phyloP scores from a whole-genome alignment of 2,113 vertebrate species.

The Ceyx cyanopectus region DNA sequence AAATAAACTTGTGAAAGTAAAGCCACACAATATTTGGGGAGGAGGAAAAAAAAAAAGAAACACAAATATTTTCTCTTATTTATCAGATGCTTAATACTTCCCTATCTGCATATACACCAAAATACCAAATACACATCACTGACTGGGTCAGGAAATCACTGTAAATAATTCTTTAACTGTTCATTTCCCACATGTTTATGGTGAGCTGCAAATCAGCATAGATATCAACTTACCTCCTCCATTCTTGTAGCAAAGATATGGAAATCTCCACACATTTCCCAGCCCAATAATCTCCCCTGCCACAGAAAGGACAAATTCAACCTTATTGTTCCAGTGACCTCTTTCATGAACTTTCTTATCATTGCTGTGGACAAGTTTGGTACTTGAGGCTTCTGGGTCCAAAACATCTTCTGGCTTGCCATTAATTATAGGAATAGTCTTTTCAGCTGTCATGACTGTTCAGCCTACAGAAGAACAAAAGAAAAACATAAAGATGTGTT shows the following conservation, averaged over 20 bases:
- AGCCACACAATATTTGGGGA: neutral
- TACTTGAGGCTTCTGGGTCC: constrained; percentile 87
- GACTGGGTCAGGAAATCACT: neutral
- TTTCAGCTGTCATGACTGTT: constrained; percentile 96
- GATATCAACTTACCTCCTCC: constrained; percentile 90
- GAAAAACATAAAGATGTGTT: neutral
- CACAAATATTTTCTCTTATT: rapidly evolving
- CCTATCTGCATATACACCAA: neutral
- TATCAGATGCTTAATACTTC: neutral
- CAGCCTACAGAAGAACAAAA: constrained; percentile 75
- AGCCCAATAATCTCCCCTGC: constrained; percentile 98
- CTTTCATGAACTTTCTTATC: constrained; percentile 92
- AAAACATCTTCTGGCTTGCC: constrained; percentile 92
- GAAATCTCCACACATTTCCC: constrained; percentile 98
- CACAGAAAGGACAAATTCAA: constrained; percentile 97
- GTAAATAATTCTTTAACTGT: neutral
- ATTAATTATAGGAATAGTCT: constrained; percentile 93
- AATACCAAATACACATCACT: neutral
- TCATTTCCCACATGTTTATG: neutral
- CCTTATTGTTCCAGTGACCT: constrained; percentile 98
- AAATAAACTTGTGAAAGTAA: neutral
- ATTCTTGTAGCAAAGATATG: constrained; percentile 99
- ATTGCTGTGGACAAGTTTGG: constrained; percentile 79
- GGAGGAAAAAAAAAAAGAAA: neutral
- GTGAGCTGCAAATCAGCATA: neutral